Base-by-base conservation (phyloP, 1,140 invertebrate species). In the Dendrolimus punctatus region DNA sequence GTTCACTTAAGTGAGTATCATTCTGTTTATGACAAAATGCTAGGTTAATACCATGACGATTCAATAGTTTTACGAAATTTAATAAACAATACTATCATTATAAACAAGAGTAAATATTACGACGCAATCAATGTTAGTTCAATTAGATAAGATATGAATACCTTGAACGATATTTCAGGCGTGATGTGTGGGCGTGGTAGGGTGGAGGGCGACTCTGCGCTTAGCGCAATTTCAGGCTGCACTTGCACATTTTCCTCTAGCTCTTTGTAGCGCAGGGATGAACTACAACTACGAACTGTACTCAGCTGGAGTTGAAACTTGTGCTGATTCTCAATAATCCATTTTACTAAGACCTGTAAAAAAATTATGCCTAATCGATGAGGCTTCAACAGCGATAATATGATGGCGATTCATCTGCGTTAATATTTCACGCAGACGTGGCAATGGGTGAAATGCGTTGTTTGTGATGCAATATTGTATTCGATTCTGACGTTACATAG, bases 301-400 rank as follows among this genome's bases (percentile, higher is more conserved):
- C 23, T 23, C 23, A 23, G 23, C 23, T 23, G 23, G 1, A 23
- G 23, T 55, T 88, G 89, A 55, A 90, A 68, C 70, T 90, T 90
- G 74, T 90, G 90, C 68, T 90, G 90, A 63, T 90, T 89, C 73
- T 88, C 82, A 65, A 90, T 80, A 49, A 90, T 80, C 84, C 88
- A 87, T 80, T 88, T 89, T 62, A 90, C 88, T 56, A 89, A 67
- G 43, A 84, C 76, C 87, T 90, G 64, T 44, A 68, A 60, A 44
- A 52, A 51, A 45, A 55, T 42, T 39, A 10, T 50, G 44, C 45
- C 51, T 46, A 55, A 57, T 41, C 39, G 41, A 42, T 46, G 36
- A 5, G 42, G 10, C 42, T 43, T 10, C 42, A 43, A 5, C 8
- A 5, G 10, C 8, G 42, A n/a, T 23, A 23, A 23, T 23, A 23